phyloP scores from a whole-genome alignment of 2,797 vertebrate genomes.

The Malacoraja senta region DNA sequence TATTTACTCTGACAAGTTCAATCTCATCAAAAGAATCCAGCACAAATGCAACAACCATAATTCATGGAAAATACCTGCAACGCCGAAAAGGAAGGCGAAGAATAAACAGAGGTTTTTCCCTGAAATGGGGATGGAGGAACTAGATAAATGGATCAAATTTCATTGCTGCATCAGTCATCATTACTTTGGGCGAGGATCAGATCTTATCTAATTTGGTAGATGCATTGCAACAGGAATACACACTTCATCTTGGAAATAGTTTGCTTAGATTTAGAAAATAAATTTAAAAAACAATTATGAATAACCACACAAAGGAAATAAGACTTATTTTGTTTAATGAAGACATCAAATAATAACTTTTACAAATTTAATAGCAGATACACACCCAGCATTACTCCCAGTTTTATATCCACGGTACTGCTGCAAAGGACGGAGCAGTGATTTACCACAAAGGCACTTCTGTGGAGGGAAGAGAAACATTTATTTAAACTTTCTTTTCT shows the following conservation, averaged over 20 bases:
- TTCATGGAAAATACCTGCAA: not conserved
- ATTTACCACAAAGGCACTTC: constrained; percentile 65
- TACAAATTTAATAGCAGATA: constrained; percentile 25
- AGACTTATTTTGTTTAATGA: not conserved
- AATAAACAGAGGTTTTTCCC: not conserved
- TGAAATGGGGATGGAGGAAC: too few relatives aligned
- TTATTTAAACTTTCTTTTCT: not conserved
- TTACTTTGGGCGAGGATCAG: not conserved
- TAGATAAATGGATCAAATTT: not conserved
- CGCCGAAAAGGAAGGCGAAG: not conserved
- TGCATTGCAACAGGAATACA: not conserved
- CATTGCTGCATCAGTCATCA: not conserved
- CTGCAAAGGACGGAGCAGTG: constrained; percentile 54
- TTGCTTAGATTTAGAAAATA: not conserved
- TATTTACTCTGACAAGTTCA: not conserved
- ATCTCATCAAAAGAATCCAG: not conserved
- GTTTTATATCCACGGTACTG: constrained; percentile 67
- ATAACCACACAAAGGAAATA: not conserved
- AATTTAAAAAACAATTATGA: not conserved
- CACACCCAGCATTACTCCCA: constrained; percentile 66
- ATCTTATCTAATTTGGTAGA: not conserved
- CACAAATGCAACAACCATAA: not conserved
- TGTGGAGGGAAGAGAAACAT: constrained; percentile 45
- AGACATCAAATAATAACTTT: not conserved
- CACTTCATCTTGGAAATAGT: too few relatives aligned